These are phyloP conservation scores for Myotis lucifugus DNA, from an alignment of 2,113 vertebrate species.

Conservation along the genomic window DNA sequence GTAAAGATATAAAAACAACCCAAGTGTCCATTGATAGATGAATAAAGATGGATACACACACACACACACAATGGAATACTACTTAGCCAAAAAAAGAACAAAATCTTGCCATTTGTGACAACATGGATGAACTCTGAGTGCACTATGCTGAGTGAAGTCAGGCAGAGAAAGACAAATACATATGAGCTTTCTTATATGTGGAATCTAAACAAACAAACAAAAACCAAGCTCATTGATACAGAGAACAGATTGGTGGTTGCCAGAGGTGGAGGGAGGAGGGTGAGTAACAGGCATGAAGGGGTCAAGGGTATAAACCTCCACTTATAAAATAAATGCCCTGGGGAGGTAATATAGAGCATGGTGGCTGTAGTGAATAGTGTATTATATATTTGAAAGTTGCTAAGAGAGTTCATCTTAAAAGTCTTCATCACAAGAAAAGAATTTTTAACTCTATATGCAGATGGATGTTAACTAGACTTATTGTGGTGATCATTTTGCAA, in stretches of 20 bases:
- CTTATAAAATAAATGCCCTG: not conserved
- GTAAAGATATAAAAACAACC: not conserved
- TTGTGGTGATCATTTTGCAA: not conserved
- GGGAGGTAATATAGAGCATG: not conserved
- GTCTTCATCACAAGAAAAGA: not conserved
- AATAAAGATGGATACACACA: not conserved
- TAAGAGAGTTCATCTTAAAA: not conserved
- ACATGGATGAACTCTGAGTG: not conserved
- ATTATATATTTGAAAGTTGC: not conserved
- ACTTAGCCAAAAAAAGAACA: not conserved
- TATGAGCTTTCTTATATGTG: not conserved
- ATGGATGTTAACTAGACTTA: not conserved
- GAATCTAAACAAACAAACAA: not conserved
- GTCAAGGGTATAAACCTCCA: not conserved
- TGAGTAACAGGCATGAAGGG: not conserved
- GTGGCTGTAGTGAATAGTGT: not conserved
- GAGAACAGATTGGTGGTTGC: not conserved
- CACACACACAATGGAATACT: not conserved
- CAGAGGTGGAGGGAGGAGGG: not conserved
- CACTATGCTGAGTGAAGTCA: not conserved
- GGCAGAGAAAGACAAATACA: not conserved
- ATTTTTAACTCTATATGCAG: not conserved
- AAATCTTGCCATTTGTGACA: not conserved
- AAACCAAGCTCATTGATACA: not conserved
- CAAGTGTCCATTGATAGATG: not conserved